A percentile compares a stretch with the other conserved stretches of the same genome.
Evolutionary conservation across 2,113 vertebrate genomes (phyloP).

Genomic region (Archocentrus centrarchus): DNA sequence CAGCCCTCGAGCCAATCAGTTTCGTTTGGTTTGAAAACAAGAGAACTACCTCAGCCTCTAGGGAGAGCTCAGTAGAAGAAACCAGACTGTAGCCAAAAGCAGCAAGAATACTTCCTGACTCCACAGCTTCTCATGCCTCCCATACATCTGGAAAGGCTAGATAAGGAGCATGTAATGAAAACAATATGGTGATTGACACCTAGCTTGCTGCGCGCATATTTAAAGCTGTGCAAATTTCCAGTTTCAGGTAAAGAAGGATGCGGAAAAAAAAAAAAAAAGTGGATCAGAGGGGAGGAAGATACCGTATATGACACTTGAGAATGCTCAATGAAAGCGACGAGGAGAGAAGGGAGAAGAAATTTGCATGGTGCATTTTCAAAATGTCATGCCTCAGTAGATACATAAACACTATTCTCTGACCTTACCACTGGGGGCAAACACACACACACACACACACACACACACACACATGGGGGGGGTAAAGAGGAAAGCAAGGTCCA

Average conservation of each 20-base stretch:
- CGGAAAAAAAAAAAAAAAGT: neutral
- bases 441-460: neutral
- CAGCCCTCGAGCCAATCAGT: slow-evolving; percentile 66
- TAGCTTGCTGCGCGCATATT: slow-evolving; percentile 22
- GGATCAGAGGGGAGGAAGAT: neutral
- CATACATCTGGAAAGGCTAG: slow-evolving; percentile 58
- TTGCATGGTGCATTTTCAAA: slow-evolving; percentile 61
- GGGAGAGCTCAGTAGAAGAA: slow-evolving; percentile 48
- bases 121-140: slow-evolving; percentile 36
- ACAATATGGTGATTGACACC: slow-evolving; percentile 61
- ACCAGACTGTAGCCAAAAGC: slow-evolving; percentile 41
- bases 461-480: neutral
- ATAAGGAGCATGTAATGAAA: slow-evolving; percentile 58
- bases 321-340: neutral
- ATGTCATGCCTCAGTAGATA: slow-evolving; percentile 52
- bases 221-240: slow-evolving; percentile 35
- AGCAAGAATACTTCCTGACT: slow-evolving; percentile 39
- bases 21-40: slow-evolving; percentile 41
- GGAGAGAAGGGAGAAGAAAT: slow-evolving; percentile 19
- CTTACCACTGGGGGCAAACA: neutral
- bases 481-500: neutral
- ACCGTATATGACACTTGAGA: slow-evolving; percentile 2
- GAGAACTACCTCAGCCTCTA: slow-evolving; percentile 32
- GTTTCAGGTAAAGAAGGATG: slow-evolving; percentile 32
- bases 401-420: slow-evolving; percentile 37